Conservation (phyloP, 2,113 vertebrate species). For the Elgaria multicarinata region DNA sequence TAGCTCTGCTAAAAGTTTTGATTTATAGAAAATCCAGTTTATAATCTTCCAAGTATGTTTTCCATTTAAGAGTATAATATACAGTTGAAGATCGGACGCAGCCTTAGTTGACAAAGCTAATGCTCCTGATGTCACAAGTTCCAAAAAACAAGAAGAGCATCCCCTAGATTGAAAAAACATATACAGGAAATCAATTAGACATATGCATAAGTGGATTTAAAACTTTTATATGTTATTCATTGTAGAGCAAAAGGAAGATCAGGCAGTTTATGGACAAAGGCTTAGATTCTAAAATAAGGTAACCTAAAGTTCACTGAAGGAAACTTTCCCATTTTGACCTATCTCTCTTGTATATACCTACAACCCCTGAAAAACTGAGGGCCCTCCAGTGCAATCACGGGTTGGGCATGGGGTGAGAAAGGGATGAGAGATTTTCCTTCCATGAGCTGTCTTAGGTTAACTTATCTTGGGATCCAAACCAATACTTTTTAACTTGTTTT, state of each 20-base stretch:
- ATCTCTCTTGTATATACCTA: not conserved
- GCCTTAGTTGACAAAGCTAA: not conserved
- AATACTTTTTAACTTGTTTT: not conserved
- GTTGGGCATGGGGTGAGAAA: not conserved
- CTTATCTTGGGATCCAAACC: not conserved
- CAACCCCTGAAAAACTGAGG: not conserved
- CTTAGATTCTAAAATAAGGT: not conserved
- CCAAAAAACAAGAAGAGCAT: not conserved
- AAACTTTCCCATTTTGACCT: not conserved
- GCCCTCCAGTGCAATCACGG: not conserved
- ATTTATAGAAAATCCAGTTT: not conserved
- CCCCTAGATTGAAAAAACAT: too few relatives aligned
- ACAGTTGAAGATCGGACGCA: not conserved
- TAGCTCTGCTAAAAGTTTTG: not conserved
- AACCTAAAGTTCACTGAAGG: too few relatives aligned
- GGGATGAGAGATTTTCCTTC: not conserved
- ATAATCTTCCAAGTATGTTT: not conserved
- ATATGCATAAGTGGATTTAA: not conserved
- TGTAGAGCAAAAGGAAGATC: not conserved
- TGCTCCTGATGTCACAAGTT: not conserved
- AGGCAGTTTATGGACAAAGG: not conserved
- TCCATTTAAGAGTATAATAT: not conserved
- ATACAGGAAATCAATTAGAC: too few relatives aligned
- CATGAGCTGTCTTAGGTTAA: not conserved
- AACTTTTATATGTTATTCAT: not conserved